Evolutionary conservation across 2,888 invertebrate species (phyloP).

Genomic region (Drosophila pseudotakahashii): DNA sequence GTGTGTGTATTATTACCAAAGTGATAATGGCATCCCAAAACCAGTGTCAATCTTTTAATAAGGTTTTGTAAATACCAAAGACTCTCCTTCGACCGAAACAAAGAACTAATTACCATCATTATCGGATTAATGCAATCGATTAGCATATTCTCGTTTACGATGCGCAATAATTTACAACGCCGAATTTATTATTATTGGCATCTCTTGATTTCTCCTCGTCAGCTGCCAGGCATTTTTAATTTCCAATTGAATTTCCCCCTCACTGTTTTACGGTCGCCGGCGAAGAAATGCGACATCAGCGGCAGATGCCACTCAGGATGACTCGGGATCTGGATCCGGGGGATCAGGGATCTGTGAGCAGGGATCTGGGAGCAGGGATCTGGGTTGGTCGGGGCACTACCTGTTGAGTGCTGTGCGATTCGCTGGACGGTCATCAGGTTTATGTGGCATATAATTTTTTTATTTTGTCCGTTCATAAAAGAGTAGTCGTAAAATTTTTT

Average conservation of each 20-base stretch:
- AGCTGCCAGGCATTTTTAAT: slow-evolving; percentile 59
- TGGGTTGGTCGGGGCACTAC: slow-evolving; percentile 45
- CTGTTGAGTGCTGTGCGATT: slow-evolving; percentile 52
- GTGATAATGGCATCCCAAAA: no score
- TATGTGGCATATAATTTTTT: slow-evolving; percentile 80
- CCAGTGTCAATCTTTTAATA: slow-evolving; percentile 1
- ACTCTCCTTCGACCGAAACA: slow-evolving; percentile 9
- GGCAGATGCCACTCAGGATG: slow-evolving; percentile 36
- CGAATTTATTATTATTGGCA: slow-evolving; percentile 79
- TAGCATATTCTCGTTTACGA: slow-evolving; percentile 80
- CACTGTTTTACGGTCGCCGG: slow-evolving; percentile 58
- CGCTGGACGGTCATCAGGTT: slow-evolving; percentile 76
- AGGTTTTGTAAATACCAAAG: slow-evolving; percentile 1
- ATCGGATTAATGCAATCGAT: slow-evolving; percentile 78
- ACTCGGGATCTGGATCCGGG: slow-evolving; percentile 5
- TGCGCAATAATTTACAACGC: slow-evolving; percentile 72
- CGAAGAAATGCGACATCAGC: not conserved
- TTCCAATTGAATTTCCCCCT: slow-evolving; percentile 28
- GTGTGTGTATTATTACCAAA: no score
- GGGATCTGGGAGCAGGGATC: slow-evolving; percentile 6
- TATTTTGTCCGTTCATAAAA: slow-evolving; percentile 76
- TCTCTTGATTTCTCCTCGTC: slow-evolving; percentile 74
- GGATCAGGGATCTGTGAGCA: not conserved
- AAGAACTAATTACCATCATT: slow-evolving; percentile 74
- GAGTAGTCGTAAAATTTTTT: slow-evolving; percentile 80